phyloP scores from a whole-genome alignment of 2,113 vertebrate genomes.

The Sceloporus tristichus region DNA sequence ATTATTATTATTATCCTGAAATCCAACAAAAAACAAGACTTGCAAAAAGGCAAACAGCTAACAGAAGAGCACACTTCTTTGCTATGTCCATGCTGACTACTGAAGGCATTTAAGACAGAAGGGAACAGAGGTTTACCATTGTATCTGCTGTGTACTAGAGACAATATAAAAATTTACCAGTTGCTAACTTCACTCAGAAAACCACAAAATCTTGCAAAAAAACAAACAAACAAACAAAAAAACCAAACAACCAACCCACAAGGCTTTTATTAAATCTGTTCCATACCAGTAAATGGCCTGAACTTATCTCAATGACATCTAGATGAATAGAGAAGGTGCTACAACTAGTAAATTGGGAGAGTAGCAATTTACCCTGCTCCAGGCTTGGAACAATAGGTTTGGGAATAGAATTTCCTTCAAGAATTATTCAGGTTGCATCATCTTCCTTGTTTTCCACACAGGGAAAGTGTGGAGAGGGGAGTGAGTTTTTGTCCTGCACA shows the following conservation, averaged over 20 bases:
- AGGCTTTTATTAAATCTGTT: neutral
- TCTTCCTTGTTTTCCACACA: neutral
- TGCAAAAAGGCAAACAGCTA: neutral
- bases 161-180: neutral
- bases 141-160: neutral
- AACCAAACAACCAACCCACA: neutral
- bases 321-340: neutral
- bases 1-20: neutral
- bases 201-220: neutral
- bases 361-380: neutral
- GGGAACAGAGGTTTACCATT: neutral
- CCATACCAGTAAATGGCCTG: neutral
- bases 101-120: neutral
- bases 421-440: neutral
- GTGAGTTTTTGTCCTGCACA: neutral
- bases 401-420: neutral
- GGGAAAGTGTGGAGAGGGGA: neutral
- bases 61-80: neutral
- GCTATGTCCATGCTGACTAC: neutral
- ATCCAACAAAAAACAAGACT: neutral
- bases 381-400: neutral
- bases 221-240: no score
- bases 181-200: neutral
- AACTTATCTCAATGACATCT: neutral
- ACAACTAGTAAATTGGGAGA: neutral